A percentile compares a stretch with the other conserved stretches of the same genome.
Conservation (phyloP, 2,888 invertebrate genomes). For the Chalcosyrphus nemorum region DNA sequence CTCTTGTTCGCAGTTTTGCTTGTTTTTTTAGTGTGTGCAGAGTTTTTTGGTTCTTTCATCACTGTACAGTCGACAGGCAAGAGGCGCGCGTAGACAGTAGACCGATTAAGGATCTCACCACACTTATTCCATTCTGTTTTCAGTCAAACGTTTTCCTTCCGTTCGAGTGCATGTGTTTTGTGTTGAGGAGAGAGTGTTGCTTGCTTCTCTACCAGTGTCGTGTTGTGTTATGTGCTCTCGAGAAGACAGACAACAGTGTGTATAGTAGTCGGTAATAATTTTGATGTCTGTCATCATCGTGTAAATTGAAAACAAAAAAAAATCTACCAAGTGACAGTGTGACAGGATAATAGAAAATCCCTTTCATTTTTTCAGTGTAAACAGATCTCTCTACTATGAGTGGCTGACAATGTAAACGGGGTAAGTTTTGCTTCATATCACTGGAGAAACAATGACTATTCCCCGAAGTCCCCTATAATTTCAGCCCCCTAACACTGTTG, state of each 20-base stretch:
- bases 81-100: slow-evolving; percentile 58
- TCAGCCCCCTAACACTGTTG: slow-evolving; percentile 38
- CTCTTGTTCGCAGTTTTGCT: slow-evolving; percentile 32
- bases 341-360: slow-evolving; percentile 32
- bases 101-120: slow-evolving; percentile 66
- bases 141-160: slow-evolving; percentile 70
- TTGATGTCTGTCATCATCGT: slow-evolving; percentile 52
- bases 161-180: slow-evolving; percentile 62
- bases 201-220: not conserved
- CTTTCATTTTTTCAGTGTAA: not conserved
- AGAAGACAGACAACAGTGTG: slow-evolving; percentile 12
- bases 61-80: slow-evolving; percentile 24
- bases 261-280: no score
- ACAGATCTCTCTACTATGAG: slow-evolving; percentile 12
- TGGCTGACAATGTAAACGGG: slow-evolving; percentile 19
- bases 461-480: slow-evolving; percentile 19
- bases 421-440: slow-evolving; percentile 47
- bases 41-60: slow-evolving; percentile 56
- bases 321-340: slow-evolving; percentile 16
- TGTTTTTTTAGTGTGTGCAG: slow-evolving; percentile 33
- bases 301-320: not conserved
- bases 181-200: no score
- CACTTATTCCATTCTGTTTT: slow-evolving; percentile 66
- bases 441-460: slow-evolving; percentile 47
- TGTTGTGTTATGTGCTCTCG: no score